phyloP scores from a whole-genome alignment of 2,113 vertebrate species.

The Willisornis vidua region DNA sequence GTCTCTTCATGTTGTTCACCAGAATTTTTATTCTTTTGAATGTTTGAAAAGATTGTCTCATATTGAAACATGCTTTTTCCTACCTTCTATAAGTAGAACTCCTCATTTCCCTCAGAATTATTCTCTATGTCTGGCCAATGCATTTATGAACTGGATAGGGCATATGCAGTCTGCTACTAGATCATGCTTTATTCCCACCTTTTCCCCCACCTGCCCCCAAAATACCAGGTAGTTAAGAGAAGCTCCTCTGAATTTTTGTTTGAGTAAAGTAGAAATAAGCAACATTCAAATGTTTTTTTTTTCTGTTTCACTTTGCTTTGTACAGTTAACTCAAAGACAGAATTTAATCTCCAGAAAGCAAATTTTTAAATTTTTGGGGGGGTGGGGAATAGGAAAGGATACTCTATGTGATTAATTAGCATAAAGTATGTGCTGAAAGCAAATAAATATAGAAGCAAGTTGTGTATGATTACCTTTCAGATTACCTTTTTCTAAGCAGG shows the following conservation, averaged over 20 bases:
- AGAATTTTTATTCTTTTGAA: conserved; percentile 2
- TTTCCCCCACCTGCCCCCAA: fast-evolving
- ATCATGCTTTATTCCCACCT: fast-evolving
- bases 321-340: background rate
- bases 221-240: background rate
- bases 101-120: conserved; percentile 7
- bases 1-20: conserved; percentile 28
- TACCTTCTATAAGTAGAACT: background rate
- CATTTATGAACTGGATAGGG: background rate
- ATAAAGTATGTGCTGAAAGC: conserved; percentile 51
- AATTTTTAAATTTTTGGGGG: conserved; percentile 34
- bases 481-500: background rate
- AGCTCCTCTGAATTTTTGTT: background rate
- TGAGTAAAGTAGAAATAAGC: background rate
- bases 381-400: background rate
- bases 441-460: conserved; percentile 59
- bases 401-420: conserved; percentile 51
- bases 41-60: conserved; percentile 18
- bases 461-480: conserved; percentile 48
- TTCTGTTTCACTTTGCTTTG: background rate
- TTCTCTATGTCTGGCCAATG: background rate
- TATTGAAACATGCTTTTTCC: background rate
- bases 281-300: background rate
- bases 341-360: conserved; percentile 7
- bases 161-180: background rate